Evolutionary conservation across 2,888 invertebrate genomes (phyloP).

Genomic region (Sinodicranocentrus sp.): DNA sequence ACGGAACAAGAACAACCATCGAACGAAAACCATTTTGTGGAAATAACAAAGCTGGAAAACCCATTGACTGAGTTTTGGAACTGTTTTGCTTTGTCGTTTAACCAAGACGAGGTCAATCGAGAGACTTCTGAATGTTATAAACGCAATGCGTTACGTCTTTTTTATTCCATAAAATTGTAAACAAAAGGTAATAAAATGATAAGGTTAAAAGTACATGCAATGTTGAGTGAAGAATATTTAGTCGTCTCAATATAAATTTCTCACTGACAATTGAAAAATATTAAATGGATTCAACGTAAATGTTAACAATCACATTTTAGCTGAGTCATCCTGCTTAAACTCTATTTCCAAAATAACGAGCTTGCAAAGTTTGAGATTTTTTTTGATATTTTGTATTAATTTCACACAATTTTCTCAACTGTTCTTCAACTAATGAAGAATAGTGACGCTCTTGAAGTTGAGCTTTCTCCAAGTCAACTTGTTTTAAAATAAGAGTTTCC

Average conservation of each 20-base stretch:
- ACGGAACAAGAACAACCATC: too few species aligned
- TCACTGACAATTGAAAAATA: too few species aligned
- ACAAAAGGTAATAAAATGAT: too few species aligned
- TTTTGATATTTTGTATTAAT: slow-evolving; percentile 37
- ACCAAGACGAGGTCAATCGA: background rate
- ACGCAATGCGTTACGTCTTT: slow-evolving; percentile 9
- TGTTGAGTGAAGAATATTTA: too few species aligned
- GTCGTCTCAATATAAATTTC: too few species aligned
- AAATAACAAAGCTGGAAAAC: too few species aligned
- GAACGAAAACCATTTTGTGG: too few species aligned
- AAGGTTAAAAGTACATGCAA: too few species aligned
- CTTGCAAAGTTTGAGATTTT: slow-evolving; percentile 5
- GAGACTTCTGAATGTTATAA: slow-evolving; percentile 1
- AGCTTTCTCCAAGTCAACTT: slow-evolving; percentile 36
- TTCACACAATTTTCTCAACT: slow-evolving; percentile 35
- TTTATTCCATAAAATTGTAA: too few species aligned
- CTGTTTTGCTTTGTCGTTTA: slow-evolving; percentile 11
- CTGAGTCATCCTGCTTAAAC: background rate
- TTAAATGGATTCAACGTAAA: too few species aligned
- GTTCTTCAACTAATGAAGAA: slow-evolving; percentile 14
- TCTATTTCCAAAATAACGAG: slow-evolving; percentile 36
- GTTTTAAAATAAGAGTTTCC: slow-evolving; percentile 10
- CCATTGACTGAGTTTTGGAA: slow-evolving; percentile 19
- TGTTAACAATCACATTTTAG: too few species aligned
- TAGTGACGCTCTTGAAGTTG: slow-evolving; percentile 36